phyloP scores from a whole-genome alignment of 2,888 invertebrate genomes.

The Sarcophaga subvicina region DNA sequence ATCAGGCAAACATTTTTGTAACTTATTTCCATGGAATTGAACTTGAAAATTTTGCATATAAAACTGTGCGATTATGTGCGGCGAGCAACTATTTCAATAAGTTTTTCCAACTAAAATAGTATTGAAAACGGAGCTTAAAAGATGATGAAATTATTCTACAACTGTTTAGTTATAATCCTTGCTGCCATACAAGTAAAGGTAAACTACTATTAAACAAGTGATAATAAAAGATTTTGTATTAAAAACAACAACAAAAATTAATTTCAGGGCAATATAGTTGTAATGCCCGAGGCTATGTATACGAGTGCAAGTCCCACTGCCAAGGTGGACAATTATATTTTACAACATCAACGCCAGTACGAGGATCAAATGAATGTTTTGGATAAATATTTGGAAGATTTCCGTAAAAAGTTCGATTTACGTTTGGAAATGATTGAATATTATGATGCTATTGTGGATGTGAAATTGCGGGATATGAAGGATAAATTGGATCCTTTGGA shows the following conservation, averaged over 20 bases:
- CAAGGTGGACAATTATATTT: constrained; percentile 61
- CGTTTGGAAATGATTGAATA: constrained; percentile 63
- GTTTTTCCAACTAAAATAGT: constrained; percentile 49
- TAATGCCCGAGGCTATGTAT: constrained; percentile 63
- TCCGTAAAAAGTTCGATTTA: constrained; percentile 50
- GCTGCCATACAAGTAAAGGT: constrained; percentile 34
- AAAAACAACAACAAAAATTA: neutral
- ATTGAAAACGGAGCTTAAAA: constrained; percentile 28
- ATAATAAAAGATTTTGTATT: neutral
- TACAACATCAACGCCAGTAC: constrained; percentile 66
- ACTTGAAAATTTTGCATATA: constrained; percentile 53
- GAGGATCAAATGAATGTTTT: constrained; percentile 47
- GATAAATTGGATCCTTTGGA: constrained; percentile 66
- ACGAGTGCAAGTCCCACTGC: constrained; percentile 47
- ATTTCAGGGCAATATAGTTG: constrained; percentile 45
- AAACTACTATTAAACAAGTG: neutral
- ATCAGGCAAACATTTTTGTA: constrained; percentile 11
- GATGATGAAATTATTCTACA: constrained; percentile 20
- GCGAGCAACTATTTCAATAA: constrained; percentile 43
- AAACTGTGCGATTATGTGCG: neutral
- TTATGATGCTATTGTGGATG: constrained; percentile 59
- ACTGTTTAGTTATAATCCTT: constrained; percentile 2
- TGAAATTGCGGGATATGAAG: constrained; percentile 57
- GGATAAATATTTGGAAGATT: constrained; percentile 59
- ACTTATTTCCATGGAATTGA: constrained; percentile 25